Evolutionary conservation across 2,888 invertebrate species (phyloP).

Genomic region (Cataglyphis rosenhaueri): DNA sequence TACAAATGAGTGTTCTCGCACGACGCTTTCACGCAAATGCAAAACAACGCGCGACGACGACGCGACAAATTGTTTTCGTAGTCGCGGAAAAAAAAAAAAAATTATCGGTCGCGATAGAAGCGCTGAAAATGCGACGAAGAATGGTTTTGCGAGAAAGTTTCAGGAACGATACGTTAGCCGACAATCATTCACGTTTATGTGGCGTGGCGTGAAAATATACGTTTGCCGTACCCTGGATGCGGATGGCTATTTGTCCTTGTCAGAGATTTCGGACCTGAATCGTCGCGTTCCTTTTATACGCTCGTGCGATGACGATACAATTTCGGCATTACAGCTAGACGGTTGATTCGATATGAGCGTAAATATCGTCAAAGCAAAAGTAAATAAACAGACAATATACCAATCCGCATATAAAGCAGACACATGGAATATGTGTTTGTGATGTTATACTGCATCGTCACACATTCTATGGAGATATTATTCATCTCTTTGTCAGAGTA

Average conservation of each 20-base stretch:
- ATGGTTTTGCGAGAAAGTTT: constrained; percentile 51
- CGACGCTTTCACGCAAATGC: constrained; percentile 1
- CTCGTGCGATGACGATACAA: neutral
- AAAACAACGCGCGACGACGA: neutral
- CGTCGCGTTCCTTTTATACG: constrained; percentile 31
- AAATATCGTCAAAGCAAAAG: constrained; percentile 8
- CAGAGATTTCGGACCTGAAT: constrained; percentile 51
- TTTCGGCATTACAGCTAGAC: neutral
- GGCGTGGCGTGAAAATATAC: constrained; percentile 13
- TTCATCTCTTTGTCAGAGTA: constrained; percentile 39
- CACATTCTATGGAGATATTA: constrained; percentile 16
- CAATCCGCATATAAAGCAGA: constrained; percentile 3
- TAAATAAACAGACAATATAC: constrained; percentile 38
- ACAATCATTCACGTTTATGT: constrained; percentile 63
- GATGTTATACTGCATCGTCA: neutral
- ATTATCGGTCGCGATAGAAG: constrained; percentile 43
- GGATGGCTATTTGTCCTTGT: constrained; percentile 58
- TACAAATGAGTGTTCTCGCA: constrained; percentile 33
- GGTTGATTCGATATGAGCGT: neutral
- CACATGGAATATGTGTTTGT: neutral
- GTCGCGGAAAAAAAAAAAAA: constrained; percentile 48
- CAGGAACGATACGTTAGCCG: constrained; percentile 51
- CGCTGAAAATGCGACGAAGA: constrained; percentile 55
- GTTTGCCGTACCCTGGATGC: constrained; percentile 37
- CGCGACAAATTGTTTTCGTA: constrained; percentile 48